Percentiles rank a stretch among this genome's conserved stretches.
phyloP scores from a whole-genome alignment of 2,888 invertebrate species.

The Colletes collaris region DNA sequence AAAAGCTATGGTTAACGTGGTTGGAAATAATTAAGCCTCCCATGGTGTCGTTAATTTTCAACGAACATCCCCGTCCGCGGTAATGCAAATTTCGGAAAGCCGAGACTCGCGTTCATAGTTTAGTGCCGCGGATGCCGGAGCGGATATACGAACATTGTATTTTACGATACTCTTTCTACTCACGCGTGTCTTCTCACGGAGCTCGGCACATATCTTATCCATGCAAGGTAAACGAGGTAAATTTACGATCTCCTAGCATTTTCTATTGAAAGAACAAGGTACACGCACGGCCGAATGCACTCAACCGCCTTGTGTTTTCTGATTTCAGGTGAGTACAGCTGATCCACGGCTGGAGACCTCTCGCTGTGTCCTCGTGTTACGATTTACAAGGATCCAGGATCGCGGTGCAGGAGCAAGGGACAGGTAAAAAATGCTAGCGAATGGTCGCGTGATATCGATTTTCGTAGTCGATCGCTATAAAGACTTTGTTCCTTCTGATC shows the following conservation, averaged over 20 bases:
- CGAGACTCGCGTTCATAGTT: conserved; percentile 22
- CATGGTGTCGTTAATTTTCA: conserved; percentile 35
- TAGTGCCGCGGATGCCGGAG: conserved; percentile 25
- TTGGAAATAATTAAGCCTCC: conserved; percentile 46
- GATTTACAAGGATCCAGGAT: conserved; percentile 30
- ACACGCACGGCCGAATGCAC: conserved; percentile 49
- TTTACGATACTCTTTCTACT: conserved; percentile 53
- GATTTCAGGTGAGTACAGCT: conserved; percentile 63
- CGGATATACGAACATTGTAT: conserved; percentile 56
- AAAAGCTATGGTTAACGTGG: conserved; percentile 6
- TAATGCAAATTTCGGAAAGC: conserved; percentile 59
- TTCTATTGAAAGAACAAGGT: conserved; percentile 50
- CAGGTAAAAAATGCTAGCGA: conserved; percentile 17
- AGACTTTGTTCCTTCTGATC: conserved; percentile 1
- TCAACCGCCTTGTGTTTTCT: conserved; percentile 46
- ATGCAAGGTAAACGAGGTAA: conserved; percentile 66
- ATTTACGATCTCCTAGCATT: conserved; percentile 63
- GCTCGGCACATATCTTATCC: conserved; percentile 66
- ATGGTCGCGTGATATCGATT: conserved; percentile 2
- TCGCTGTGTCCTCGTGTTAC: conserved; percentile 37
- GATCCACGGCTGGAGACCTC: conserved; percentile 30
- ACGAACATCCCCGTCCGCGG: conserved; percentile 27
- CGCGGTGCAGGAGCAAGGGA: not conserved
- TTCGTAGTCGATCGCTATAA: not conserved
- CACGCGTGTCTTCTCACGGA: conserved; percentile 60